Evolutionary conservation across 2,888 invertebrate genomes (phyloP), one percentile per base, ranked within the genome.

Genomic region (Coenonympha arcania): DNA sequence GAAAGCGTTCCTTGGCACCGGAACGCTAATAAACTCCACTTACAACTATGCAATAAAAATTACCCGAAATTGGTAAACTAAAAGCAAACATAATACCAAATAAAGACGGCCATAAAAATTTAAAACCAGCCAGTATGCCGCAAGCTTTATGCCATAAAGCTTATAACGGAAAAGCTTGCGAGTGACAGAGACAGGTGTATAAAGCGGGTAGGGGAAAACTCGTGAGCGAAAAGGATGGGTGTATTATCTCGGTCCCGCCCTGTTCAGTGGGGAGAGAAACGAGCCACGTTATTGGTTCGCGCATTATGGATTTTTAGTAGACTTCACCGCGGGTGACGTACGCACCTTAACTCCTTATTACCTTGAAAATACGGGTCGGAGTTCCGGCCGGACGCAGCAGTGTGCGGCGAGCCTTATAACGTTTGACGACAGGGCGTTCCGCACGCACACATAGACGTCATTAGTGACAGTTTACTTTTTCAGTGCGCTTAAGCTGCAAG

Each of bases 261-360:
- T 71, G 62, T 71, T 69, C 69, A 75, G 81, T 69, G 79, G 82
- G 84, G 80, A 70, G 70, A 63, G 64, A 65, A 67, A 66, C 66
- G 62, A 58, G 66, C 62, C 55, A 56, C 72, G 76, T 80, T 75
- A 85, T 84, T 83, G 85, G 85, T 61, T 62, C 69, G 60, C 63
- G 66, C 69, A 75, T 83, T 85, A 83, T 83, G 70, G 84, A 84
- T 83, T 85, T 83, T 83, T 79, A 76, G 74, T 73, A 62, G 52
- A 55, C 31, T 59, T 58, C 40, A 58, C 58, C 58, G 50, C 58
- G 54, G 15, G 20, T 15, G 48, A 48, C 47, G 34, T 52, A 31
- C 34, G 41, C 50, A 18, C 48, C 33, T 49, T 41, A 49, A 34
- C 46, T 37, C 50, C 44, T 57, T 55, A 57, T 52, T 18, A 31